These are phyloP conservation scores for Eristalinus aeneus DNA, from an alignment of 2,888 invertebrate species.

Conservation along the genomic window DNA sequence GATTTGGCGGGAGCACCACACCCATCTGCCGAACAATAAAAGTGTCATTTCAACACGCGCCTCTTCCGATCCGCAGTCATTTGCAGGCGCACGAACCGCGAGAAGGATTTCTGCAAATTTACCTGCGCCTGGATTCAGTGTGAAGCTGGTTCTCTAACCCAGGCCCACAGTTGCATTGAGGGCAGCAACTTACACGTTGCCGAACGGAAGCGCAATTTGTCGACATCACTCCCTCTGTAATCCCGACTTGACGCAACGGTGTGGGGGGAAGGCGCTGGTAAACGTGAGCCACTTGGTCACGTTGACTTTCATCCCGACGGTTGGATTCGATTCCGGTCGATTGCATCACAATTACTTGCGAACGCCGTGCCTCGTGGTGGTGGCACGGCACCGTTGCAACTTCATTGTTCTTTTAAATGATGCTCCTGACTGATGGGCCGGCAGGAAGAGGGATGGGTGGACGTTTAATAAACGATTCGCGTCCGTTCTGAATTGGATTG, in stretches of 20 bases:
- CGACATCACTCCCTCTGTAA: slow-evolving; percentile 73
- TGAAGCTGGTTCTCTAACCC: slow-evolving; percentile 49
- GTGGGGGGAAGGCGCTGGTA: slow-evolving; percentile 57
- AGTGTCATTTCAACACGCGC: slow-evolving; percentile 9
- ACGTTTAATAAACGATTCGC: slow-evolving; percentile 21
- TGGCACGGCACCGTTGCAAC: slow-evolving; percentile 68
- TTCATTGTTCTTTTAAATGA: slow-evolving; percentile 66
- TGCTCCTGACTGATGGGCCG: not conserved
- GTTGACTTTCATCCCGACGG: slow-evolving; percentile 78
- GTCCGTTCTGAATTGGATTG: slow-evolving; percentile 3
- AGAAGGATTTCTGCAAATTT: slow-evolving; percentile 73
- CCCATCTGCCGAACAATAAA: slow-evolving; percentile 73
- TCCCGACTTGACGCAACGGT: slow-evolving; percentile 73
- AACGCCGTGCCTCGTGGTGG: slow-evolving; percentile 75
- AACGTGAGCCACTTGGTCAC: slow-evolving; percentile 76
- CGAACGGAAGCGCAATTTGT: slow-evolving; percentile 38
- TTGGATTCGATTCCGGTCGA: slow-evolving; percentile 75
- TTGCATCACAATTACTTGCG: slow-evolving; percentile 74
- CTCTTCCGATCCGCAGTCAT: not conserved
- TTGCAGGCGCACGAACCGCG: slow-evolving; percentile 75
- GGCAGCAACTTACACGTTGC: not conserved
- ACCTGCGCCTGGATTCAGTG: slow-evolving; percentile 77
- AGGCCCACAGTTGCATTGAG: not conserved
- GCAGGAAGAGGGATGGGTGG: not conserved
- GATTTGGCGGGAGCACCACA: slow-evolving; percentile 70